Evolutionary conservation across 1,140 invertebrate species (phyloP).

Genomic region (Nasonia vitripennis): DNA sequence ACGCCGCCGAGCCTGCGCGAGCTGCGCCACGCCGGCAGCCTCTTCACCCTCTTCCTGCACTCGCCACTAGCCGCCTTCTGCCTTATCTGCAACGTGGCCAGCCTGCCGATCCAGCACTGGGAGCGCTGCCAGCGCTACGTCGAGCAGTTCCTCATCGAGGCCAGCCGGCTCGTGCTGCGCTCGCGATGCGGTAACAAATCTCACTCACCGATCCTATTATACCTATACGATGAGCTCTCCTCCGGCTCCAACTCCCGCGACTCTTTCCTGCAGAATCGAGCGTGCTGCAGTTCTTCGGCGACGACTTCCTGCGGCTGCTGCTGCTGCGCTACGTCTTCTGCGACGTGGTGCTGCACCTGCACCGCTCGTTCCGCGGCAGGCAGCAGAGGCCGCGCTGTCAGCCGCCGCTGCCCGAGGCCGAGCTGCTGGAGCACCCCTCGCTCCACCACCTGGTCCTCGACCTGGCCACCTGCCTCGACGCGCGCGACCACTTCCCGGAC

Average conservation of each 20-base stretch:
- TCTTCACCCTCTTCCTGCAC: slow-evolving; percentile 97
- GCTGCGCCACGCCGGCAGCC: slow-evolving; percentile 89
- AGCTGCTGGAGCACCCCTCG: slow-evolving; percentile 91
- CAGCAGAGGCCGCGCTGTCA: slow-evolving; percentile 90
- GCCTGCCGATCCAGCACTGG: slow-evolving; percentile 91
- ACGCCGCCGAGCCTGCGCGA: slow-evolving; percentile 90
- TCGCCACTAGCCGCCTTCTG: slow-evolving; percentile 95
- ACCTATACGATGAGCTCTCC: too few relatives aligned
- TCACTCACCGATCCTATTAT: too few relatives aligned
- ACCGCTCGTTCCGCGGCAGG: slow-evolving; percentile 87
- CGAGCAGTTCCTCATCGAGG: slow-evolving; percentile 93
- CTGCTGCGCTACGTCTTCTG: slow-evolving; percentile 95
- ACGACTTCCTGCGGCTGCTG: slow-evolving; percentile 93
- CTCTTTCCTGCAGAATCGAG: slow-evolving; percentile 54
- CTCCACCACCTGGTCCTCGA: slow-evolving; percentile 89
- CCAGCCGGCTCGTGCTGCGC: slow-evolving; percentile 87
- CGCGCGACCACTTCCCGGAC: slow-evolving; percentile 84
- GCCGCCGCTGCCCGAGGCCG: slow-evolving; percentile 90
- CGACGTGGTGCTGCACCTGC: slow-evolving; percentile 89
- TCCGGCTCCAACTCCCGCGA: too few relatives aligned
- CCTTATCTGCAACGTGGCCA: slow-evolving; percentile 92
- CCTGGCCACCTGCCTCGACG: slow-evolving; percentile 88
- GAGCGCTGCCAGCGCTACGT: slow-evolving; percentile 92
- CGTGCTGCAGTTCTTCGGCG: slow-evolving; percentile 92
- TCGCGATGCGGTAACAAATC: slow-evolving; percentile 84